Percentiles rank a stretch among this genome's conserved stretches.
Conservation (phyloP, 2,888 invertebrate genomes). For the Bombylius discolor region DNA sequence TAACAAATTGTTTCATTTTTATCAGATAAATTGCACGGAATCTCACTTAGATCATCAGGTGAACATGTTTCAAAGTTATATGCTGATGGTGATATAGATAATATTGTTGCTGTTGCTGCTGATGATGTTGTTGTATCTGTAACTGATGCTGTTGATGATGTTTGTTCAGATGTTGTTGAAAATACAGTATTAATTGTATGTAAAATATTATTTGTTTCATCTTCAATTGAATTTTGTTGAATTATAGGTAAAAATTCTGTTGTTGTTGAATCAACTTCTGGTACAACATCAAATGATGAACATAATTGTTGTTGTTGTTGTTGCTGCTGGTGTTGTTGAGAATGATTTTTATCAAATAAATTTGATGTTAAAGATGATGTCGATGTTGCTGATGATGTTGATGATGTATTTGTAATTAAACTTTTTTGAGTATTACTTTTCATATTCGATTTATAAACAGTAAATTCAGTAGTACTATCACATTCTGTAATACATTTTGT, state of each 20-base stretch:
- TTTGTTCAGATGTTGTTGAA: no score
- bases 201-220: background rate
- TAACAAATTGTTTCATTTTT: background rate
- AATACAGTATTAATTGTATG: no score
- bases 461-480: conserved; percentile 21
- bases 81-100: background rate
- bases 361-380: no score
- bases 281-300: conserved; percentile 13
- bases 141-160: background rate
- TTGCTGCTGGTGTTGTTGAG: background rate
- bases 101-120: conserved; percentile 8
- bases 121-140: conserved; percentile 15
- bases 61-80: conserved; percentile 1
- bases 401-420: background rate
- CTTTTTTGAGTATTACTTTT: no score
- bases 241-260: conserved; percentile 10
- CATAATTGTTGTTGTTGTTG: background rate
- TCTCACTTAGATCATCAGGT: background rate
- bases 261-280: conserved; percentile 22
- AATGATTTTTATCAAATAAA: background rate
- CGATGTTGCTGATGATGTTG: background rate
- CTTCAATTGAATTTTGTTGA: background rate
- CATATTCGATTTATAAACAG: background rate
- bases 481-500: conserved; percentile 20
- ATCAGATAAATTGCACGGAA: conserved; percentile 1